Conservation (phyloP, 2,797 vertebrate species). For the Petrocephalus schoutedeni region DNA sequence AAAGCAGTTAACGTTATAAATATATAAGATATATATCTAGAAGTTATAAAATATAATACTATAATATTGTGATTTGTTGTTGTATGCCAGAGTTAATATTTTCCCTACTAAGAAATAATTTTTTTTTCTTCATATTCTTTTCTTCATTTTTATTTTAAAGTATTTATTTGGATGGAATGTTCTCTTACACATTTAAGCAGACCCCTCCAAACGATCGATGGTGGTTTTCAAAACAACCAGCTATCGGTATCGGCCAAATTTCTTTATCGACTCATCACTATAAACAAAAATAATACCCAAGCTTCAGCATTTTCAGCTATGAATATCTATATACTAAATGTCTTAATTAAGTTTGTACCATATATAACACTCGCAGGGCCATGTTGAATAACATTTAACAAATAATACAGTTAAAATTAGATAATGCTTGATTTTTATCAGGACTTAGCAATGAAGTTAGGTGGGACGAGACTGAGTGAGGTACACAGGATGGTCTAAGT, state of each 20-base stretch:
- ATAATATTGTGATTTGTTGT: background rate
- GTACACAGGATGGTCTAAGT: background rate
- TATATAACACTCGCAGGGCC: background rate
- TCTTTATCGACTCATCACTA: background rate
- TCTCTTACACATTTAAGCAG: background rate
- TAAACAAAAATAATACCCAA: background rate
- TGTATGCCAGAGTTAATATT: background rate
- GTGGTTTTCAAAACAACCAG: background rate
- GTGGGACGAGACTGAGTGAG: background rate
- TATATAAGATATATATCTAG: background rate
- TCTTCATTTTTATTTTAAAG: background rate
- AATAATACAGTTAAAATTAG: conserved; percentile 3
- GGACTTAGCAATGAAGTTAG: background rate
- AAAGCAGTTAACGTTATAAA: background rate
- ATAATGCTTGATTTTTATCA: background rate
- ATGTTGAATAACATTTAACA: background rate
- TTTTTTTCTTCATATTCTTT: background rate
- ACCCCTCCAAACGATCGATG: background rate
- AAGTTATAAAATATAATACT: background rate
- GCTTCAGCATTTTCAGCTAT: background rate
- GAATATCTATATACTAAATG: background rate
- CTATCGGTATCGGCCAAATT: background rate
- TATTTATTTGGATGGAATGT: background rate
- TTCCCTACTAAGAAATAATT: background rate
- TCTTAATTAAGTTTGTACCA: background rate